Evolutionary conservation across 2,888 invertebrate species (phyloP).

Genomic region (Synergus gifuensis): DNA sequence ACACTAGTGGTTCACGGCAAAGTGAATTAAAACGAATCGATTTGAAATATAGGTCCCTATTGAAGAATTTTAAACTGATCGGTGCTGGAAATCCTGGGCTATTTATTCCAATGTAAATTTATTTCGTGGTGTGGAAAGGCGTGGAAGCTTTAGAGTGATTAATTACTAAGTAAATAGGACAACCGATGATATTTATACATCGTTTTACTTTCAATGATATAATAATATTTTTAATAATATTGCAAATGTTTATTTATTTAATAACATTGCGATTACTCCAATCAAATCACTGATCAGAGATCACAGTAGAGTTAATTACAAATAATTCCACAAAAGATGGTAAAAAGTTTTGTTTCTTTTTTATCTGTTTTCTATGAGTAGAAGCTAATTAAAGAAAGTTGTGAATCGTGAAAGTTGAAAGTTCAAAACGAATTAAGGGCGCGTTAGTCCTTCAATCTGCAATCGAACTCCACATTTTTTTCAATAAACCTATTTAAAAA

Average conservation of each 20-base stretch:
- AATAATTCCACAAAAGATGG: background rate
- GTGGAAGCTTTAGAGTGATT: background rate
- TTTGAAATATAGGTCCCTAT: background rate
- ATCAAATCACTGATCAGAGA: background rate
- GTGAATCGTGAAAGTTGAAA: background rate
- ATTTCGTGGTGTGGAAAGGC: background rate
- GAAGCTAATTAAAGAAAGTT: conserved; percentile 29
- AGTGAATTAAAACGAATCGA: background rate
- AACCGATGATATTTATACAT: conserved; percentile 1
- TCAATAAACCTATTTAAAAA: conserved; percentile 18
- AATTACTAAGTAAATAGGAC: conserved; percentile 12
- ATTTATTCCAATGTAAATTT: background rate
- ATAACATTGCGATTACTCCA: background rate
- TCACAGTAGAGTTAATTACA: background rate
- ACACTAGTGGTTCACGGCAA: no score
- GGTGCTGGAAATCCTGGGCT: background rate
- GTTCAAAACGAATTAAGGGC: background rate
- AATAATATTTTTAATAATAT: background rate
- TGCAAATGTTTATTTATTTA: conserved; percentile 10
- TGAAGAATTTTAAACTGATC: background rate
- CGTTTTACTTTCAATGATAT: background rate
- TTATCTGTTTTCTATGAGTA: background rate
- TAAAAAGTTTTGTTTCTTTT: background rate
- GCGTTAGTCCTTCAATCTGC: background rate
- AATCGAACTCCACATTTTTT: conserved; percentile 3